Evolutionary conservation across 2,888 invertebrate species (phyloP).

Genomic region (Papilio gigon): DNA sequence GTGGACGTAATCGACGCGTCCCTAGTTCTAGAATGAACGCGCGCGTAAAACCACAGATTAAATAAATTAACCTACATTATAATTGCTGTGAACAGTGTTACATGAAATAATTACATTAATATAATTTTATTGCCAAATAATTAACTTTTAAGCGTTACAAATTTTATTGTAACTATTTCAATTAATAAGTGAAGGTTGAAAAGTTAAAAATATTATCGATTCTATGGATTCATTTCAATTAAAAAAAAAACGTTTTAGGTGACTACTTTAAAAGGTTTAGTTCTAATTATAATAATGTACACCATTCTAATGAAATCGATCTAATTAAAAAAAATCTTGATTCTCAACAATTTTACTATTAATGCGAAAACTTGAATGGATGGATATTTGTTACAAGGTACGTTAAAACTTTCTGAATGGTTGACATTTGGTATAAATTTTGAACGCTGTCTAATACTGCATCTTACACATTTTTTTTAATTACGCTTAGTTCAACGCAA

Average conservation of each 20-base stretch:
- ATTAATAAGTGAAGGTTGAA: background rate
- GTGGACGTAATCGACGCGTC: constrained; percentile 54
- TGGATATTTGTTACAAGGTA: no score
- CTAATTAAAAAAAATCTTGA: no score
- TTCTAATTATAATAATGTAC: no score
- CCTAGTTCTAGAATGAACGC: constrained; percentile 44
- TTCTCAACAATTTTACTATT: no score
- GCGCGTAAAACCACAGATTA: constrained; percentile 57
- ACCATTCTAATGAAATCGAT: no score
- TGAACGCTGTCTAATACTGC: no score
- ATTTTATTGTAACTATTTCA: background rate
- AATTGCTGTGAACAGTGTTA: constrained; percentile 60
- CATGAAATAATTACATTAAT: constrained; percentile 50
- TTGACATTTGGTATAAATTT: no score
- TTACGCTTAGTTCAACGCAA: no score
- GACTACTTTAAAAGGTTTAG: background rate
- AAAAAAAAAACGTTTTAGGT: background rate
- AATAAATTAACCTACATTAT: constrained; percentile 60
- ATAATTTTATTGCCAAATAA: background rate
- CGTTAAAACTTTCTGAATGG: no score
- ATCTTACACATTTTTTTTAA: no score
- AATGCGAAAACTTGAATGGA: no score
- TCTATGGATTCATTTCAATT: background rate
- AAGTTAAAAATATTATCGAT: background rate
- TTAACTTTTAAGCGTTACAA: background rate